These are phyloP conservation scores for Subanguina moxae DNA, from an alignment of 1,140 invertebrate species.

Conservation along the genomic window DNA sequence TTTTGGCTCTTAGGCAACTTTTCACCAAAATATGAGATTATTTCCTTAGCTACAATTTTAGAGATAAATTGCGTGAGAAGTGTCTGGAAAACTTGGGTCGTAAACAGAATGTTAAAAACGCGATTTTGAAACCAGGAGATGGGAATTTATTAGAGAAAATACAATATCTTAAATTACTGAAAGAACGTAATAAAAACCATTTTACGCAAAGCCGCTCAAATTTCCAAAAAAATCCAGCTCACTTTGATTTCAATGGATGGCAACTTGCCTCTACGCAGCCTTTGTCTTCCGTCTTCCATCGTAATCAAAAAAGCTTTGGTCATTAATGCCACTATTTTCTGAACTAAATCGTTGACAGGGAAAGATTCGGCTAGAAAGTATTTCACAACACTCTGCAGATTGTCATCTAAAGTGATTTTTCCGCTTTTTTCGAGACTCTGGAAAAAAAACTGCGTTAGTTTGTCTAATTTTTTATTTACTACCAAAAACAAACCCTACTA, in stretches of 20 bases:
- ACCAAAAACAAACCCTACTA: constrained; percentile 12
- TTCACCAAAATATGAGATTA: no score
- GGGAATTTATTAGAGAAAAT: neutral
- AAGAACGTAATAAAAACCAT: no score
- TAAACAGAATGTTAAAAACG: no score
- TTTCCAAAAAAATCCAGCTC: constrained; percentile 1
- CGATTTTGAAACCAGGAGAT: no score
- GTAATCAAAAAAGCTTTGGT: constrained; percentile 32
- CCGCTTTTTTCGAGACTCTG: constrained; percentile 5
- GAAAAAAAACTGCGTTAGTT: neutral
- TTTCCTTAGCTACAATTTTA: no score
- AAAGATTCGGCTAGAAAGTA: constrained; percentile 27
- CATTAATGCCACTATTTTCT: constrained; percentile 28
- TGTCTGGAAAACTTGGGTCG: no score
- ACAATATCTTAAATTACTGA: neutral
- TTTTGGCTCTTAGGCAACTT: no score
- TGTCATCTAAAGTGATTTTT: constrained; percentile 27
- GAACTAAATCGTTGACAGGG: constrained; percentile 31
- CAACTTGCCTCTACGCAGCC: constrained; percentile 12
- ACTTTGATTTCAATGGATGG: constrained; percentile 30
- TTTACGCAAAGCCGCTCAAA: no score
- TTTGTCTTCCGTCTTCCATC: constrained; percentile 23
- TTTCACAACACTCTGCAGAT: constrained; percentile 25
- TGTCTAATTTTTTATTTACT: neutral
- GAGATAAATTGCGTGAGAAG: no score